Evolutionary conservation across 2,113 vertebrate genomes (phyloP), one percentile per base, ranked within the genome.

Genomic region (Gambusia holbrooki): DNA sequence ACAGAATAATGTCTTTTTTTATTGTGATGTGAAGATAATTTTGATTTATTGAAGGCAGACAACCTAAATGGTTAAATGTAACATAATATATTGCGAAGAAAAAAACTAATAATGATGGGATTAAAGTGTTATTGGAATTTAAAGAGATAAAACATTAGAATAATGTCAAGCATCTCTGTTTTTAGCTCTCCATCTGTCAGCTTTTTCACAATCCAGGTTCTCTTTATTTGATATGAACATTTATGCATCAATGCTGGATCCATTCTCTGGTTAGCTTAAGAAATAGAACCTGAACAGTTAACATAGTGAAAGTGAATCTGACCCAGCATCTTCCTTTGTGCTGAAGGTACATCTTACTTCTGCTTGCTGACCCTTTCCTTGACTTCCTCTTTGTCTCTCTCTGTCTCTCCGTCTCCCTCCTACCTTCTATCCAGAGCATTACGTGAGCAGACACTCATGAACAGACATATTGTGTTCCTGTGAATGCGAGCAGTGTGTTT

Each of bases 401-500:
- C 70, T 33, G 14, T 75, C 62, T 60, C 61, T 73, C 82, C 0
- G 13, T 85, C 68, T 79, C 81, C 81, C 86, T 84, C 80, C 87
- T 76, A 87, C 76, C 28, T 74, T 76, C 81, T 79, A 81, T 71
- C 81, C 84, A 69, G 63, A 79, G 86, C 89, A 88, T 90, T 86
- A 88, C 74, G 76, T 82, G 79, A 81, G 88, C 80, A 80, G 73
- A n/a, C n/a, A n/a, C n/a, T n/a, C n/a, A n/a, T n/a, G n/a, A n/a
- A n/a, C n/a, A n/a, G n/a, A 83, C 69, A 84, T 84, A 90, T 91
- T 91, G 90, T 90, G 68, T 74, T 87, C 75, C 27, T 64, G 58
- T 90, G 75, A 90, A 87, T 88, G 73, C 66, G 48, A 89, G 76
- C 80, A 79, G 54, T 85, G 82, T 86, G 82, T 77, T 66, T 80